Conservation (phyloP, 2,888 invertebrate genomes). For the Drosophila mimica region DNA sequence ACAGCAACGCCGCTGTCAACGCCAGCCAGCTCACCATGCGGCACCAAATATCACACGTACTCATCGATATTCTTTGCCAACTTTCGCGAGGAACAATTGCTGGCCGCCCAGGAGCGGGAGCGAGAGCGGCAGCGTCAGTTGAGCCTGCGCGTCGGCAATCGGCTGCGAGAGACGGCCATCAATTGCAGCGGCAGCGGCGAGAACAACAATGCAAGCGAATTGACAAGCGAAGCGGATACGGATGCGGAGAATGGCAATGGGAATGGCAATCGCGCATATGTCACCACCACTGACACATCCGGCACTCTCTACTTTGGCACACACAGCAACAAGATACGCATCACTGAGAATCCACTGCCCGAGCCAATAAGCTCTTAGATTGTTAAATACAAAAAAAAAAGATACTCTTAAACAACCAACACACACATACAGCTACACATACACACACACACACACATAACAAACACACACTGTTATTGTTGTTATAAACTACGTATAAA, state of each 20-base stretch:
- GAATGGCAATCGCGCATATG: conserved; percentile 71
- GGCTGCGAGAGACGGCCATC: conserved; percentile 82
- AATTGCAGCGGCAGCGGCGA: conserved; percentile 70
- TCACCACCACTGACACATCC: conserved; percentile 70
- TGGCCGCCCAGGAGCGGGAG: conserved; percentile 72
- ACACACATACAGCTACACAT: conserved; percentile 4
- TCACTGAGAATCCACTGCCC: conserved; percentile 85
- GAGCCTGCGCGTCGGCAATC: conserved; percentile 77
- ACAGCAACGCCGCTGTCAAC: conserved; percentile 84
- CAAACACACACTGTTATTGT: conserved; percentile 71
- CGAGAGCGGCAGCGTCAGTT: conserved; percentile 73
- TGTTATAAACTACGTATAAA: conserved; percentile 65
- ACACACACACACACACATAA: conserved; percentile 45
- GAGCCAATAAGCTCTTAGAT: conserved; percentile 85
- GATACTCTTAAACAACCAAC: conserved; percentile 24
- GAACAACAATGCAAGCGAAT: conserved; percentile 58
- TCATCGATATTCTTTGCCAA: conserved; percentile 84
- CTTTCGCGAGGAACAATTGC: conserved; percentile 80
- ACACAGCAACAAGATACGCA: conserved; percentile 84
- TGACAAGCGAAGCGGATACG: conserved; percentile 53
- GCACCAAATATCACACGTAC: conserved; percentile 83
- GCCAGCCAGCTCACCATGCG: conserved; percentile 84
- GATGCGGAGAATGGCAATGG: conserved; percentile 63
- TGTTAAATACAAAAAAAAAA: conserved; percentile 30
- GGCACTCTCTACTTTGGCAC: conserved; percentile 81